These are phyloP conservation scores for Philereme vetulata DNA, from an alignment of 2,888 invertebrate genomes.

Conservation along the genomic window DNA sequence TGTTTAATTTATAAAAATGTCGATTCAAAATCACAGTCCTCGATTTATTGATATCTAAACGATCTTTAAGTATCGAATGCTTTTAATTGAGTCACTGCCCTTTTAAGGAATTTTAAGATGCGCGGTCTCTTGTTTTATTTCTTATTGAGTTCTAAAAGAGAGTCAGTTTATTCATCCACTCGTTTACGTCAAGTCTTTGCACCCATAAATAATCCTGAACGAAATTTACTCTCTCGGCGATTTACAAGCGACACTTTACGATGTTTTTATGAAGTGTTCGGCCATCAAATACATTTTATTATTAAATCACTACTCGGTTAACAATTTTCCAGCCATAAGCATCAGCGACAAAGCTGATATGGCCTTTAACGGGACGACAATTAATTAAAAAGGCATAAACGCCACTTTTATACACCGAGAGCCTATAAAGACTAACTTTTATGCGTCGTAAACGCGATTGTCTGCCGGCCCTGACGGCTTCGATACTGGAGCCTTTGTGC, in stretches of 20 bases:
- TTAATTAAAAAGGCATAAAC: constrained; percentile 83
- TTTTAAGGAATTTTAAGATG: constrained; percentile 7
- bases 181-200: constrained; percentile 17
- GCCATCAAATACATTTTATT: constrained; percentile 73
- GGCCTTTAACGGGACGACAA: constrained; percentile 79
- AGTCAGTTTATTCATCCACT: constrained; percentile 12
- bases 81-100: constrained; percentile 24
- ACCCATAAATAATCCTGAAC: constrained; percentile 47
- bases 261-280: constrained; percentile 71
- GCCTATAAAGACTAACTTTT: constrained; percentile 84
- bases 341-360: constrained; percentile 77
- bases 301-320: constrained; percentile 77
- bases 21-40: constrained; percentile 48
- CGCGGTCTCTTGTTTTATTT: constrained; percentile 9
- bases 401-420: constrained; percentile 80
- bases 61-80: constrained; percentile 27
- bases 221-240: constrained; percentile 50
- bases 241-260: constrained; percentile 65
- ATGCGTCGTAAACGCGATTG: constrained; percentile 84
- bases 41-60: constrained; percentile 55
- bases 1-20: constrained; percentile 56
- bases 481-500: constrained; percentile 59
- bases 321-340: constrained; percentile 75
- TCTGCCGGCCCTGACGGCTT: constrained; percentile 73
- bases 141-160: constrained; percentile 4